A percentile compares a stretch with the other conserved stretches of the same genome.
phyloP scores from a whole-genome alignment of 1,140 invertebrate species.

The Littorina saxatilis region DNA sequence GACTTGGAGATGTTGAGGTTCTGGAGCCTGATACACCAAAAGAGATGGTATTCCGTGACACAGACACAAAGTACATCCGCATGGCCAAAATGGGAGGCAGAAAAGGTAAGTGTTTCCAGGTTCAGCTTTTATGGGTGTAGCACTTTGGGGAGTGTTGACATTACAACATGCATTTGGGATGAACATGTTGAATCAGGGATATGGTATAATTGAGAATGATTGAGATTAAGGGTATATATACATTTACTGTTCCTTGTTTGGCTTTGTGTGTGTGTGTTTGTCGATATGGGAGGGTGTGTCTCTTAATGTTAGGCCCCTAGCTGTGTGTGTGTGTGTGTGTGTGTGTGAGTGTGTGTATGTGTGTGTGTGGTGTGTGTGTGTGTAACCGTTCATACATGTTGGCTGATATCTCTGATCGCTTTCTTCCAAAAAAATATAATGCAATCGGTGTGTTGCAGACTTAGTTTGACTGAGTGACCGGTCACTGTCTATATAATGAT shows the following conservation, averaged over 20 bases:
- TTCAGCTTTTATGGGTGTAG: too few relatives aligned
- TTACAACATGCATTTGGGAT: too few relatives aligned
- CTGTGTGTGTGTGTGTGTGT: neutral
- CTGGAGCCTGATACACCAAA: slow-evolving; percentile 47
- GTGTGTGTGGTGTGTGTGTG: neutral
- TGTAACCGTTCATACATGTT: too few relatives aligned
- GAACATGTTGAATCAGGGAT: too few relatives aligned
- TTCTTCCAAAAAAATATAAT: too few relatives aligned
- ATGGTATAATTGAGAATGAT: neutral
- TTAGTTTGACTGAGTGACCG: too few relatives aligned
- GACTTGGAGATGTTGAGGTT: slow-evolving; percentile 55
- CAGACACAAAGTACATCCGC: slow-evolving; percentile 70
- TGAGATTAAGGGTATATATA: slow-evolving; percentile 5
- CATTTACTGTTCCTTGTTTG: neutral
- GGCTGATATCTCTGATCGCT: too few relatives aligned
- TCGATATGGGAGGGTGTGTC: neutral
- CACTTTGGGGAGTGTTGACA: too few relatives aligned
- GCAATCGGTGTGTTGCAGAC: too few relatives aligned
- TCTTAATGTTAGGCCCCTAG: neutral
- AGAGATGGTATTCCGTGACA: slow-evolving; percentile 63
- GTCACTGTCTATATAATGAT: too few relatives aligned
- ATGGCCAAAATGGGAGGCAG: slow-evolving; percentile 72
- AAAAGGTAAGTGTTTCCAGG: slow-evolving; percentile 64
- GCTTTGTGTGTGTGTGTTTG: neutral
- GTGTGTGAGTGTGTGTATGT: neutral